Evolutionary conservation across 2,113 vertebrate species (phyloP), one percentile per base, ranked within the genome.

Genomic region (Cyrtonyx montezumae): DNA sequence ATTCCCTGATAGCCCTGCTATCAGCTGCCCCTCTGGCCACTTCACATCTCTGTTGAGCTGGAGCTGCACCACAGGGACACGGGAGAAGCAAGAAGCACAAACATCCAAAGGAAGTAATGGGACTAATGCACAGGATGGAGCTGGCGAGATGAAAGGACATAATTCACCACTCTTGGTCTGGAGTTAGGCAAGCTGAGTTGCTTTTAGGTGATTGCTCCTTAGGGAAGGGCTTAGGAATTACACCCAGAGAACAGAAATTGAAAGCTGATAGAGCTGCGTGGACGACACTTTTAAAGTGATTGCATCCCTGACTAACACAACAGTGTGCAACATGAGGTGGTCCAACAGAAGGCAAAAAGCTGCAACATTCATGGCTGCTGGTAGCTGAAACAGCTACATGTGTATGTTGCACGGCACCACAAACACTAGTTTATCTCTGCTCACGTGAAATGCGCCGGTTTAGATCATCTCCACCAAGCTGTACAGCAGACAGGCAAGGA

Each of bases 61-160:
- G 68, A n/a, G 26, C 37, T 66, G 51, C 79, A 68, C 87, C 76
- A 0, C 51, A 86, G 91, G 87, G 96, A 91, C 48, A 16, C 9
- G 4, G 65, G 67, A 95, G 78, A 88, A 82, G 87, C 55, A 2
- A 83, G 88, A 96, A 95, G 48, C 2, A 1, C 67, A 48, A 95
- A 37, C 25, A 74, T 2, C 1, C 8, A 85, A 83, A 76, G 62
- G 56, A 91, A 78, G 46, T 94, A 95, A 96, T 93, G 53, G 51
- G 26, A 63, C 76, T 96, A 96, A 96, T 93, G 96, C 56, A 83
- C 2, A 16, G 84, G 51, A 91, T 56, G 21, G 73, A 88, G 61
- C 71, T 55, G 37, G 76, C 0, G 2, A 92, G 69, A 81, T 63
- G 77, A 8, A 8, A 62, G 65, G 42, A 66, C 84, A 63, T 59